Conservation (phyloP, 2,888 invertebrate genomes). For the Ellobium chinense region DNA sequence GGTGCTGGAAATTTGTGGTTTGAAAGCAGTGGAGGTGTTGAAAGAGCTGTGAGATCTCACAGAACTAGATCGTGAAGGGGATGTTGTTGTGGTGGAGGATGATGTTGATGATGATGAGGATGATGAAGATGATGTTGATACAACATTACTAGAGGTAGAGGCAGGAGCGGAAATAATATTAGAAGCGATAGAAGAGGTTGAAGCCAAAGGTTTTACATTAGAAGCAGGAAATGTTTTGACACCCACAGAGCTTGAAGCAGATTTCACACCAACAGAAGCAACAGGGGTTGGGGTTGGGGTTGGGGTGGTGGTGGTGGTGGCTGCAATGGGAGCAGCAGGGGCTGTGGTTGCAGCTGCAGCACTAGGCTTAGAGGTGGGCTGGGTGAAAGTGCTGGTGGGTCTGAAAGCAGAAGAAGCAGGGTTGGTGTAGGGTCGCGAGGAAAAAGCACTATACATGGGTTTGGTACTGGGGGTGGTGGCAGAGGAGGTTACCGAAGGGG, state of each 20-base stretch:
- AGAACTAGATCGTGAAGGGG: neutral
- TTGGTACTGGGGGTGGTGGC: slow-evolving; percentile 3
- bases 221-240: neutral
- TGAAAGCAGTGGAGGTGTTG: neutral
- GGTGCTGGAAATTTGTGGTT: neutral
- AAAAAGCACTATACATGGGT: neutral
- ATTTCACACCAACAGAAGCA: slow-evolving; percentile 7
- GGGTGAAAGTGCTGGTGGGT: slow-evolving; percentile 13
- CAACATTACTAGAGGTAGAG: neutral
- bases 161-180: neutral
- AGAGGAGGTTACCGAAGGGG: slow-evolving; percentile 14
- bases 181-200: slow-evolving; percentile 21
- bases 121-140: slow-evolving; percentile 11
- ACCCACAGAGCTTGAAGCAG: neutral
- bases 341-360: neutral
- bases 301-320: neutral
- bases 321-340: neutral
- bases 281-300: neutral
- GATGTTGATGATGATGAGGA: slow-evolving; percentile 7
- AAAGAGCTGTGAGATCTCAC: slow-evolving; percentile 24
- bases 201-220: slow-evolving; percentile 10
- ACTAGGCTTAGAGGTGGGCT: neutral
- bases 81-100: neutral
- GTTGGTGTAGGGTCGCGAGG: neutral
- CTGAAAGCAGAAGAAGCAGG: neutral